Base-by-base conservation (phyloP, 2,888 invertebrate species). In the Pycnomerus fuliginosus region DNA sequence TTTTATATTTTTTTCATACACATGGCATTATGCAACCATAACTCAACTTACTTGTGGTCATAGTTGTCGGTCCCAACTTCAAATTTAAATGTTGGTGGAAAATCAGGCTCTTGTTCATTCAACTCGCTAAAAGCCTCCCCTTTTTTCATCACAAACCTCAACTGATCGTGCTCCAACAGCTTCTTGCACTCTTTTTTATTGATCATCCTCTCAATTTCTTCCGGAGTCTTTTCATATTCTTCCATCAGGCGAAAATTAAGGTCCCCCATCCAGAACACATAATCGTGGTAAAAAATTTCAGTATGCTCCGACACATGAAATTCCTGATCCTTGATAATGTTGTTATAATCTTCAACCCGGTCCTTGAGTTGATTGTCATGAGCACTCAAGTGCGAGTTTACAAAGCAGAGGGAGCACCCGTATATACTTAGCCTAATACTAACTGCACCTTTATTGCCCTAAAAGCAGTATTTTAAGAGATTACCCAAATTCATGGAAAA, bases 371-470 rank as follows among this genome's bases (percentile, higher is more conserved):
- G 78, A 56, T 90, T 82, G 65, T 92, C 90, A 65, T 96, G 95
- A 2, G 96, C 90, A 1, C 93, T 87, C 55, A 97, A 72, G 72
- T 97, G 96, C 30, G 88, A 82, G 68, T 94, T 95, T 4, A 96
- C 86, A 40, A 95, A 80, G 64, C 93, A 90, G 35, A 95, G 67
- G 1, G 90, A 93, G 61, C 90, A 87, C 1, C 94, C 95, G 65
- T 91, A 90, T 17, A 93, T 78, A 61, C 86, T 88, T 63, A 96
- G 80, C 43, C 96, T 78, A 36, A 94, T 77, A 66, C 90, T 91
- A 1, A 94, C 90, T 2, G 90, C 95, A 12, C 96, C 96, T 77
- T 97, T 97, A 73, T 95, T 96, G 16, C 96, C 97, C 93, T 93
- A 70, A 15, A 77, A 74, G 24, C 16, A 16, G 15, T 31, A 3